Conservation (phyloP, 2,113 vertebrate genomes). For the Nannobrachium achirus region DNA sequence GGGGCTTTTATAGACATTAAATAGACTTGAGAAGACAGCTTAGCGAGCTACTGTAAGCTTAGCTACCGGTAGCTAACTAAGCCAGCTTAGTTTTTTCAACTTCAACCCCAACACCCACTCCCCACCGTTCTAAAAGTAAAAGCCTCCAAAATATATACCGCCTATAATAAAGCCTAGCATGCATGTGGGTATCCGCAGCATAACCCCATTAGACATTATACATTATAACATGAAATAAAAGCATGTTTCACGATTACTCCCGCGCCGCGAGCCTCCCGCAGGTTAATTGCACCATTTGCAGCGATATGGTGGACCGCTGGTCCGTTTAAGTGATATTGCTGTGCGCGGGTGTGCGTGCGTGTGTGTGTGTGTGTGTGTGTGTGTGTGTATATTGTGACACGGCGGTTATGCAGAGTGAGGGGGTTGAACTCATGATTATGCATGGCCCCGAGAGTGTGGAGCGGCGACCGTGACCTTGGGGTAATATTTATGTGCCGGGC, state of each 20-base stretch:
- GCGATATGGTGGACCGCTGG: slow-evolving; percentile 1
- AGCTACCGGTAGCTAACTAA: too few relatives aligned
- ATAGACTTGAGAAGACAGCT: too few relatives aligned
- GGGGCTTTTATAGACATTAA: not conserved
- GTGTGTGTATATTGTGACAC: not conserved
- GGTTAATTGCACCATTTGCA: slow-evolving; percentile 26
- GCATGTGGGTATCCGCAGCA: slow-evolving; percentile 28
- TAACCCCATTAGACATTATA: not conserved
- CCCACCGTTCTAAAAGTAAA: too few relatives aligned
- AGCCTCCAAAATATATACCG: too few relatives aligned
- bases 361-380: not conserved
- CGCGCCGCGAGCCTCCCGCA: slow-evolving; percentile 26
- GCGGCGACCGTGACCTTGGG: slow-evolving; percentile 69
- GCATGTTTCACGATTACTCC: not conserved
- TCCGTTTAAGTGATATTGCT: not conserved
- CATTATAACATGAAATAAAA: slow-evolving; percentile 3
- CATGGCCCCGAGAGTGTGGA: slow-evolving; percentile 51
- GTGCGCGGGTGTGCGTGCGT: not conserved
- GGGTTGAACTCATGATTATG: slow-evolving; percentile 66
- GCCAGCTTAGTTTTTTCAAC: too few relatives aligned
- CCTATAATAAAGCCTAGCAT: slow-evolving; percentile 18
- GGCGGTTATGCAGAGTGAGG: slow-evolving; percentile 39
- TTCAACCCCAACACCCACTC: too few relatives aligned
- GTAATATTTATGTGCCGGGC: slow-evolving; percentile 67
- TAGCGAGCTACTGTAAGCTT: too few relatives aligned